Base-by-base conservation (phyloP, 2,888 invertebrate species). In the Neocrepidodera transversa region DNA sequence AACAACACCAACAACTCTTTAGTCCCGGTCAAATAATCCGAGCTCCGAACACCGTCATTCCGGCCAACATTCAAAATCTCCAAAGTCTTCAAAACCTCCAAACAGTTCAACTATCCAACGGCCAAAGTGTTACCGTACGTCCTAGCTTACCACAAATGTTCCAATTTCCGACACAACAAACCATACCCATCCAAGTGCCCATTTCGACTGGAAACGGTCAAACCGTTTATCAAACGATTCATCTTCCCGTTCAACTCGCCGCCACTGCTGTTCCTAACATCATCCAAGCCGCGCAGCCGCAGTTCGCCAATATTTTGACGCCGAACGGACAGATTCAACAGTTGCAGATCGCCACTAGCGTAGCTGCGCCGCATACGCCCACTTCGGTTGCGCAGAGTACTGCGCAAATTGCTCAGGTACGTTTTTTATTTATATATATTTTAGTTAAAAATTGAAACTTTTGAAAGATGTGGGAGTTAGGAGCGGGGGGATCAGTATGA, bases 211-310 rank as follows among this genome's bases (percentile, higher is more conserved):
- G 78, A 16, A 92, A 91, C 78, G 97, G 97, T 0, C 96, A 97
- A 80, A 96, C 97, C 0, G 90, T 97, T 59, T 92, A 95, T 79
- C 97, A 97, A 78, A 96, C 97, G 0, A 90, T 97, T 0, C 96
- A 97, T 77, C 89, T 97, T 71, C 97, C 97, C 0, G 84, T 96
- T 13, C 95, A 95, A 78, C 86, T 93, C 38, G 81, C 89, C 35
- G 82, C 85, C 0, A 82, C 70, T 11, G 82, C 89, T 14, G 82
- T 85, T 64, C 86, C 86, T 0, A 84, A 87, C 45, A 83, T 86
- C 30, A 79, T 83, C 7, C 64, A 64, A 20, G 60, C 58, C 5
- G 59, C 54, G 11, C 62, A 64, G 20, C 66, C 66, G 6, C 66
- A 66, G 79, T 80, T 92, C 66, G 87, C 91, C 7, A 73, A 65